Percentiles rank a stretch among this genome's conserved stretches.
These are phyloP conservation scores for Lycophotia porphyrea DNA, from an alignment of 2,888 invertebrate species.

Conservation along the genomic window DNA sequence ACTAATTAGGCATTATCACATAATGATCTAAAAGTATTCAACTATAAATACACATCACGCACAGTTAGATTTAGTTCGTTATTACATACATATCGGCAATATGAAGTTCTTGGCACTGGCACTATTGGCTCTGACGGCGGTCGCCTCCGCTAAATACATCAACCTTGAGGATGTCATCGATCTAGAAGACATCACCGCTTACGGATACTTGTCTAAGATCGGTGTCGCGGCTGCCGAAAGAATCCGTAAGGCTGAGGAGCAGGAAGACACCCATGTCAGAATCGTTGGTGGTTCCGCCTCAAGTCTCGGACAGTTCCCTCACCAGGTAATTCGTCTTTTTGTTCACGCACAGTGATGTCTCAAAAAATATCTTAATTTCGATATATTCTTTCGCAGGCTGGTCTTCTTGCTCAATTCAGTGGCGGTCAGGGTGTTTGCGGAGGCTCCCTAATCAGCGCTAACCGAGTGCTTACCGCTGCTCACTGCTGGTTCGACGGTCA, in stretches of 20 bases:
- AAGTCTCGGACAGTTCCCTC: constrained; percentile 61
- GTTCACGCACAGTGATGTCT: too few relatives aligned
- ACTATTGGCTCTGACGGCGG: constrained; percentile 57
- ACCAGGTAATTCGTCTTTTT: constrained; percentile 39
- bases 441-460: constrained; percentile 70
- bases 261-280: constrained; percentile 44
- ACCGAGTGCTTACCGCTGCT: constrained; percentile 77
- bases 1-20: neutral
- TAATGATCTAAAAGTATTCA: neutral
- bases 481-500: constrained; percentile 81
- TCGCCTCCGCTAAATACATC: constrained; percentile 49
- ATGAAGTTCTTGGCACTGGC: constrained; percentile 50
- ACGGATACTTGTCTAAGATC: constrained; percentile 61
- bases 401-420: constrained; percentile 46
- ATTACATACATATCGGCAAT: neutral
- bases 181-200: constrained; percentile 61
- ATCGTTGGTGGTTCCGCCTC: constrained; percentile 65
- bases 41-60: constrained; percentile 8
- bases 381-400: constrained; percentile 49
- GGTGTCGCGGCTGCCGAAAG: constrained; percentile 63
- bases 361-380: neutral
- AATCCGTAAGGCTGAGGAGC: constrained; percentile 59
- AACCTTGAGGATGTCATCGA: constrained; percentile 42
- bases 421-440: constrained; percentile 74
- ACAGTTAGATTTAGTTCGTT: neutral